These are phyloP conservation scores for Grallaria varia DNA, from an alignment of 2,113 vertebrate genomes.

Conservation along the genomic window DNA sequence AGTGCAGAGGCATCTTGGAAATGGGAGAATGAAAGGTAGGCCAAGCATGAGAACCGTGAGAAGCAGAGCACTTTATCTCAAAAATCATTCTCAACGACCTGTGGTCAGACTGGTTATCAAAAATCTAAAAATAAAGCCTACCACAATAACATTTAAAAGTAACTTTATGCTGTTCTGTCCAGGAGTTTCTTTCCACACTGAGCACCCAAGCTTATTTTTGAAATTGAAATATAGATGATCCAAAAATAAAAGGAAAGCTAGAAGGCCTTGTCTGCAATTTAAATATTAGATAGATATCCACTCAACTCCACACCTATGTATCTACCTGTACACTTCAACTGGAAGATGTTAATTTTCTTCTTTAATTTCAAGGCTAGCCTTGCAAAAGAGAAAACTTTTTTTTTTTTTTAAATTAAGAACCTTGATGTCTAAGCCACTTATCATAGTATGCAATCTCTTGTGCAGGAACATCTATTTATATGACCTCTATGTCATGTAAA, in stretches of 20 bases:
- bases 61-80: not conserved
- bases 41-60: not conserved
- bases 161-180: not conserved
- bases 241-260: not conserved
- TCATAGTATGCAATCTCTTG: not conserved
- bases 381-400: not conserved
- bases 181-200: not conserved
- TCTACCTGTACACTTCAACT: not conserved
- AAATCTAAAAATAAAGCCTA: not conserved
- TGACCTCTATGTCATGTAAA: constrained; percentile 29
- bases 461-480: constrained; percentile 28
- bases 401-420: not conserved
- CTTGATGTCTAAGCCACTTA: not conserved
- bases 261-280: not conserved
- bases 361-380: not conserved
- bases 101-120: not conserved
- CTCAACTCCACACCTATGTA: not conserved
- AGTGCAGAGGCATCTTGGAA: not conserved
- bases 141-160: not conserved
- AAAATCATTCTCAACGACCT: not conserved
- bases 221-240: not conserved
- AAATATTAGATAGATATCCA: not conserved
- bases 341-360: not conserved
- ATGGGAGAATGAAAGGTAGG: not conserved
- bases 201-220: not conserved